Evolutionary conservation across 2,888 invertebrate genomes (phyloP), one percentile per base, ranked within the genome.

Genomic region (Sinodicranocentrus sp.): DNA sequence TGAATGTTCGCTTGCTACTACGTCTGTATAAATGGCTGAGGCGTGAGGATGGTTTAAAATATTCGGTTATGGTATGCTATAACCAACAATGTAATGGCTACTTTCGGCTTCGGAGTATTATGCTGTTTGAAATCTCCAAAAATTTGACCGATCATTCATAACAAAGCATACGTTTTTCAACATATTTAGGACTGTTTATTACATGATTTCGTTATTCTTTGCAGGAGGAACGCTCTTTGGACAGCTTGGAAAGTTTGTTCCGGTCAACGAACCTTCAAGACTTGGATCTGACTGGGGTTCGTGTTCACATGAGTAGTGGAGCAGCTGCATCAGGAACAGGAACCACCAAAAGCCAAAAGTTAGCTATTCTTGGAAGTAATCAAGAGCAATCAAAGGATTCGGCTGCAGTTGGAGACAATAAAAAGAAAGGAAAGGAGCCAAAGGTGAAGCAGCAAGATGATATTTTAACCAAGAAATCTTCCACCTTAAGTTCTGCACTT

Each of bases 261-360:
- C 90, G 91, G 86, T 91, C 91, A 82, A 92, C 92, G 76, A 91
- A 91, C 83, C 91, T 92, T 10, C 91, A 92, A 78, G 92, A 92
- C 89, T 89, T 92, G 88, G 92, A 92, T 85, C 89, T 92, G 75
- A 91, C 92, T 88, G 92, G 92, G 89, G 92, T 92, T 59, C 91
- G 92, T 33, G 90, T 92, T 65, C 92, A 92, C 90, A 90, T 92
- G 80, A 87, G 85, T 70, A 44, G n/a, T 21, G 70, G 70, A 59
- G 59, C 68, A 44, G 59, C 68, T 10, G 44, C 77, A 23, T 61
- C 68, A 3, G 78, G 78, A n/a, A 78, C 78, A 6, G 78, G 78
- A 1, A 78, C 78, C 21, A 78, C 75, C 28, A 84, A 84, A 57
- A 71, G 77, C 26, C 84, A 78, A 78, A 78, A 78, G 61, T 57